Conservation (phyloP, 2,888 invertebrate genomes). For the Perdita meconis region DNA sequence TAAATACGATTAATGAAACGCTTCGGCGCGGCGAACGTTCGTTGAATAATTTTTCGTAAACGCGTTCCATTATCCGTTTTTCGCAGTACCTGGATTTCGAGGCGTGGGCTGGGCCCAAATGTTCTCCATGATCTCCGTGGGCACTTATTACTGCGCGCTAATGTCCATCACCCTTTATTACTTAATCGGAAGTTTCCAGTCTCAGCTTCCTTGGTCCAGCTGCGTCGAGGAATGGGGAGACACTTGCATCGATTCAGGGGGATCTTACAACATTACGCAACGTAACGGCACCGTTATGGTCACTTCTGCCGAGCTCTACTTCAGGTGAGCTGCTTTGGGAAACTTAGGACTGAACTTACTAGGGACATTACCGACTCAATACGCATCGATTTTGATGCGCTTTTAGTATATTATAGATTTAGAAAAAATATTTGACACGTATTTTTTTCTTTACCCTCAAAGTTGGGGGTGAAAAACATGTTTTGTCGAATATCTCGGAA, state of each 20-base stretch:
- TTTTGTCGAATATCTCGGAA: too few species aligned
- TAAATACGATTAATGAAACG: neutral
- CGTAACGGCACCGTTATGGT: constrained; percentile 35
- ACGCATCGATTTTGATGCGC: too few species aligned
- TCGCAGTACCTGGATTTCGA: constrained; percentile 89
- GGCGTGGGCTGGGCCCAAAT: constrained; percentile 87
- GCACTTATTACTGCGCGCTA: constrained; percentile 84
- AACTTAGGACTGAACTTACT: too few species aligned
- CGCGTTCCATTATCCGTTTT: neutral
- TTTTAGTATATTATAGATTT: too few species aligned
- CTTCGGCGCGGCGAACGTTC: neutral
- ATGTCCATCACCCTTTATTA: constrained; percentile 85
- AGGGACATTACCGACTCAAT: too few species aligned
- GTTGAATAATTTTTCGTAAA: too few species aligned
- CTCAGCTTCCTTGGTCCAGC: constrained; percentile 84
- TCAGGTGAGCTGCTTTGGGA: constrained; percentile 63
- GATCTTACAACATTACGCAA: constrained; percentile 21
- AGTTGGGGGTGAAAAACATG: too few species aligned
- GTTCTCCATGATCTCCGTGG: constrained; percentile 82
- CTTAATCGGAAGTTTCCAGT: constrained; percentile 83
- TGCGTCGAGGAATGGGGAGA: constrained; percentile 81
- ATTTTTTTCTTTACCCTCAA: too few species aligned
- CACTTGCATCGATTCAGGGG: constrained; percentile 73
- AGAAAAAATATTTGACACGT: too few species aligned
- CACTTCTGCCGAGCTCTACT: constrained; percentile 77